Conservation (phyloP, 2,888 invertebrate species). For the Nemapogon koenigi region DNA sequence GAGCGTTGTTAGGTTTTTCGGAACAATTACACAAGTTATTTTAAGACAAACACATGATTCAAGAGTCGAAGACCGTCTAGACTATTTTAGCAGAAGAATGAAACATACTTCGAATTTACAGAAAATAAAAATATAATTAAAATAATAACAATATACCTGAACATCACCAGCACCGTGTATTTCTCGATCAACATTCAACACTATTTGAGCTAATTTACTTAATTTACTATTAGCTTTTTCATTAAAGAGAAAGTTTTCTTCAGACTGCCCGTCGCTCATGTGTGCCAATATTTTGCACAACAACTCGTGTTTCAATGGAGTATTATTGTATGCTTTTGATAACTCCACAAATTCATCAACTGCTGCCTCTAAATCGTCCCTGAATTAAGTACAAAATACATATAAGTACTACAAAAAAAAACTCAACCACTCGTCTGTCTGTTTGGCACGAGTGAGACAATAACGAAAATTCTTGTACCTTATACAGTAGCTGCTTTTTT, state of each 20-base stretch:
- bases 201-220: constrained; percentile 32
- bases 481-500: too few species aligned
- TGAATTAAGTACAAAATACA: constrained; percentile 19
- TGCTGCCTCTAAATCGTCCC: constrained; percentile 53
- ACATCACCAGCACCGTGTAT: constrained; percentile 46
- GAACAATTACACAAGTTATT: too few species aligned
- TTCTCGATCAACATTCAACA: constrained; percentile 33
- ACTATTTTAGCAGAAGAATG: background rate
- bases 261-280: constrained; percentile 37
- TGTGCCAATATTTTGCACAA: constrained; percentile 37
- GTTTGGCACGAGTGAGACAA: too few species aligned
- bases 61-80: too few species aligned
- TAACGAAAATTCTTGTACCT: too few species aligned
- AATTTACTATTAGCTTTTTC: constrained; percentile 30
- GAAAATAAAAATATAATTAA: constrained; percentile 7
- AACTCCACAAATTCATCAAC: constrained; percentile 59
- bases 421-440: too few species aligned
- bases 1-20: too few species aligned
- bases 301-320: constrained; percentile 71
- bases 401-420: too few species aligned
- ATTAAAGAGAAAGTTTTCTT: constrained; percentile 33
- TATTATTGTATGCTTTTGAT: constrained; percentile 59
- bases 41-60: too few species aligned
- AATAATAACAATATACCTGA: constrained; percentile 28
- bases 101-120: background rate